phyloP scores from a whole-genome alignment of 2,888 invertebrate genomes.

The Agrochola litura region DNA sequence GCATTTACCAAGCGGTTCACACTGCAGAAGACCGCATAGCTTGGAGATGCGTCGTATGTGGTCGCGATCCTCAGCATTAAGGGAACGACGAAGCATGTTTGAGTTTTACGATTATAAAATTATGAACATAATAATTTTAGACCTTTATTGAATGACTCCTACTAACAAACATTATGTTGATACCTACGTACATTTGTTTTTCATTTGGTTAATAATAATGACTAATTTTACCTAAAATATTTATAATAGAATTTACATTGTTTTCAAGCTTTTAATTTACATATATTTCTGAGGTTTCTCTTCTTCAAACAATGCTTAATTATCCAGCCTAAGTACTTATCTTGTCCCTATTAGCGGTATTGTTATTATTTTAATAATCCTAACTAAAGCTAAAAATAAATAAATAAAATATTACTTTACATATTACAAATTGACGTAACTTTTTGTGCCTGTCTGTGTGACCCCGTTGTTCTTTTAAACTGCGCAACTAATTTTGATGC shows the following conservation, averaged over 20 bases:
- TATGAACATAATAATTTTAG: background rate
- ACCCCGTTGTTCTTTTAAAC: background rate
- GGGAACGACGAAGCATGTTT: too few relatives aligned
- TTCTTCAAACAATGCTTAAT: constrained; percentile 19
- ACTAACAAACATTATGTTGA: background rate
- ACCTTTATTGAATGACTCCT: background rate
- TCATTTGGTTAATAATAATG: background rate
- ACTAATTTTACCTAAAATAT: constrained; percentile 3
- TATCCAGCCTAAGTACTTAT: background rate
- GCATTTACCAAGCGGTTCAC: too few relatives aligned
- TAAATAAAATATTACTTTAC: background rate
- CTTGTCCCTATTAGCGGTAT: constrained; percentile 11
- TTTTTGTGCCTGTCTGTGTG: background rate
- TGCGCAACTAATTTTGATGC: background rate
- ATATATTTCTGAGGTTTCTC: constrained; percentile 5
- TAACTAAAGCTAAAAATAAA: background rate
- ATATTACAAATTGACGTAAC: background rate
- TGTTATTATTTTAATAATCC: background rate
- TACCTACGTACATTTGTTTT: background rate
- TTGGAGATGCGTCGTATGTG: too few relatives aligned
- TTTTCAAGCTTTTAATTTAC: background rate
- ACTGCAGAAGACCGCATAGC: too few relatives aligned
- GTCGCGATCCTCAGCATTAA: too few relatives aligned
- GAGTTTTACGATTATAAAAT: too few relatives aligned
- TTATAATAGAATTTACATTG: background rate